A percentile compares a stretch with the other conserved stretches of the same genome.
Evolutionary conservation across 1,140 invertebrate species (phyloP).

Genomic region (Armadillidium nasatum): DNA sequence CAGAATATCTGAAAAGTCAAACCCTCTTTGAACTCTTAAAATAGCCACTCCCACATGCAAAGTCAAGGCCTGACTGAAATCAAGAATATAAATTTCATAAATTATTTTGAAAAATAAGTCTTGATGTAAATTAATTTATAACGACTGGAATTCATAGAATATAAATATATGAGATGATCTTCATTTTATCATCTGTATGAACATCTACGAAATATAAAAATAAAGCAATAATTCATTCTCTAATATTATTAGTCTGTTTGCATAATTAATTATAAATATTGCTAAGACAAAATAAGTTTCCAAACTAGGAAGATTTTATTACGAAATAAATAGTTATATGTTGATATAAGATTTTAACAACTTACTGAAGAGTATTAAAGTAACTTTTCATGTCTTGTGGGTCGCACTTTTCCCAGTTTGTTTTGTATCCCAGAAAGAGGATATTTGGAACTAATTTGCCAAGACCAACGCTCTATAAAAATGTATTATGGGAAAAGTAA

Average conservation of each 20-base stretch:
- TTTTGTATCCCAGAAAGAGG: conserved; percentile 16
- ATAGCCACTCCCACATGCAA: conserved; percentile 85
- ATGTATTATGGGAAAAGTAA: background rate
- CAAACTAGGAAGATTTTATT: background rate
- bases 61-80: conserved; percentile 78
- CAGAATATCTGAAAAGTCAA: conserved; percentile 63
- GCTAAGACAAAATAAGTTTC: background rate
- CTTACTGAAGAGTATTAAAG: conserved; percentile 25
- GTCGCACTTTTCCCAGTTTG: conserved; percentile 14
- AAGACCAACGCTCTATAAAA: conserved; percentile 57
- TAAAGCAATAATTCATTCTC: too few species aligned
- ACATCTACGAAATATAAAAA: too few species aligned
- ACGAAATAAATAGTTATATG: background rate
- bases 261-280: background rate
- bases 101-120: too few species aligned
- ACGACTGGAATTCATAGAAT: too few species aligned
- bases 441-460: conserved; percentile 21
- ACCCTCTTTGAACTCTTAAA: conserved; percentile 72
- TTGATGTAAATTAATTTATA: too few species aligned
- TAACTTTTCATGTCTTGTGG: conserved; percentile 4
- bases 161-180: too few species aligned
- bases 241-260: background rate
- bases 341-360: background rate
- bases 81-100: too few species aligned
- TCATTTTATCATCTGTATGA: too few species aligned